phyloP scores from a whole-genome alignment of 2,888 invertebrate species.

The Pogonocherus hispidulus region DNA sequence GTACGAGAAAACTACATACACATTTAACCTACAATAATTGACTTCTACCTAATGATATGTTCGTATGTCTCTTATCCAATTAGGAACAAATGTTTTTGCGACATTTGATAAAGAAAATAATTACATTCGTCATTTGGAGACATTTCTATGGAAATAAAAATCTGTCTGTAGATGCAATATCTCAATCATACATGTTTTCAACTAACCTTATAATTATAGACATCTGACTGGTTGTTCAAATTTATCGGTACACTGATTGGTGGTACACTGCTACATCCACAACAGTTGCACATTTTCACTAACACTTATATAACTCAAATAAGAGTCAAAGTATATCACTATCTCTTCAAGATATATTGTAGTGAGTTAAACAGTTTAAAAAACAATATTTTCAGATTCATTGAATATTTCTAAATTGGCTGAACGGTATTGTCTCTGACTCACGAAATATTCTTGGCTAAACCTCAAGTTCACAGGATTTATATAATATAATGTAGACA shows the following conservation, averaged over 20 bases:
- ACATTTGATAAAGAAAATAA: too few species aligned
- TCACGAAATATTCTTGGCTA: constrained; percentile 47
- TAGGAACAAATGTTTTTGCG: too few species aligned
- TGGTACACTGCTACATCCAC: constrained; percentile 74
- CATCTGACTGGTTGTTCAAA: constrained; percentile 82
- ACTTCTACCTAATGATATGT: too few species aligned
- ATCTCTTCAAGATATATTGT: constrained; percentile 30
- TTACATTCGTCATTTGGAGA: too few species aligned
- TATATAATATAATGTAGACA: constrained; percentile 40
- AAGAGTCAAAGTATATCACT: constrained; percentile 22
- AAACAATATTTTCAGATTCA: constrained; percentile 51
- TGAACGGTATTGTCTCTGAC: constrained; percentile 29
- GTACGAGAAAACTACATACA: too few species aligned
- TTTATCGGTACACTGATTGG: constrained; percentile 85
- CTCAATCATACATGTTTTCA: neutral
- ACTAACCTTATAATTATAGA: constrained; percentile 72
- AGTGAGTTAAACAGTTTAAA: constrained; percentile 48
- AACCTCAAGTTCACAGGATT: constrained; percentile 44
- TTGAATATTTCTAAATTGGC: constrained; percentile 27
- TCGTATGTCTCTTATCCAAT: too few species aligned
- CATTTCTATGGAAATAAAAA: too few species aligned
- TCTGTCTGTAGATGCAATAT: too few species aligned
- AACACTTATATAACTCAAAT: neutral
- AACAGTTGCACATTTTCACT: constrained; percentile 72
- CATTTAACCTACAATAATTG: too few species aligned